These are phyloP conservation scores for Ophiothrix spiculata DNA, from an alignment of 35 echinoderm and acorn worm species.

Conservation along the genomic window DNA sequence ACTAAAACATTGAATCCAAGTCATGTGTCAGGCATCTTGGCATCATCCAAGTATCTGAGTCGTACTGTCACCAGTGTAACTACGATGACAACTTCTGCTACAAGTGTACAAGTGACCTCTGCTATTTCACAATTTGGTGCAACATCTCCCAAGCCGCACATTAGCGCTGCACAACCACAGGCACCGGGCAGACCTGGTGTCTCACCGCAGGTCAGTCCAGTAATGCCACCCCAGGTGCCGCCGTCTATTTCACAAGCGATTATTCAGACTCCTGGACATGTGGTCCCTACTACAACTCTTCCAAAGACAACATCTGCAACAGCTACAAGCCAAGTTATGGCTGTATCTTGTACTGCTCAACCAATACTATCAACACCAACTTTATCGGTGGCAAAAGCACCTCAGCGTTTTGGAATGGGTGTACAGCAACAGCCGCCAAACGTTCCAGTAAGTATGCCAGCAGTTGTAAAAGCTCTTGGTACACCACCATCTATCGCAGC, in stretches of 20 bases:
- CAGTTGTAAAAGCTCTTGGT: constrained; percentile 71
- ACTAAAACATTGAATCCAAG: not conserved
- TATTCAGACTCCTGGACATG: not conserved
- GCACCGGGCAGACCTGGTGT: too few species aligned
- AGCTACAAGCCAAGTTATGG: not conserved
- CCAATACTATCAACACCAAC: not conserved
- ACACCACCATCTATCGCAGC: constrained; percentile 28
- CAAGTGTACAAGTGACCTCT: not conserved
- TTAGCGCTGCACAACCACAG: too few species aligned
- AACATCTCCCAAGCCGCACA: not conserved
- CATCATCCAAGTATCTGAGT: not conserved
- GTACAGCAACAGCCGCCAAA: constrained; percentile 6
- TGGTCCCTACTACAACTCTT: not conserved
- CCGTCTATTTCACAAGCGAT: not conserved
- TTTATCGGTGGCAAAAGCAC: not conserved
- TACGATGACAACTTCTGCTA: not conserved
- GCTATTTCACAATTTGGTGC: not conserved
- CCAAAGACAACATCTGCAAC: constrained; percentile 1
- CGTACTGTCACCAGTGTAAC: not conserved
- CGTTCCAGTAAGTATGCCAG: constrained; percentile 69
- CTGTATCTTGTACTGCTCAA: not conserved
- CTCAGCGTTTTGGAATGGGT: not conserved
- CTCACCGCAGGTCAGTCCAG: too few species aligned
- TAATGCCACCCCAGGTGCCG: not conserved
- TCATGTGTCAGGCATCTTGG: not conserved